phyloP scores from a whole-genome alignment of 2,888 invertebrate species.

The Xestia sexstrigata region DNA sequence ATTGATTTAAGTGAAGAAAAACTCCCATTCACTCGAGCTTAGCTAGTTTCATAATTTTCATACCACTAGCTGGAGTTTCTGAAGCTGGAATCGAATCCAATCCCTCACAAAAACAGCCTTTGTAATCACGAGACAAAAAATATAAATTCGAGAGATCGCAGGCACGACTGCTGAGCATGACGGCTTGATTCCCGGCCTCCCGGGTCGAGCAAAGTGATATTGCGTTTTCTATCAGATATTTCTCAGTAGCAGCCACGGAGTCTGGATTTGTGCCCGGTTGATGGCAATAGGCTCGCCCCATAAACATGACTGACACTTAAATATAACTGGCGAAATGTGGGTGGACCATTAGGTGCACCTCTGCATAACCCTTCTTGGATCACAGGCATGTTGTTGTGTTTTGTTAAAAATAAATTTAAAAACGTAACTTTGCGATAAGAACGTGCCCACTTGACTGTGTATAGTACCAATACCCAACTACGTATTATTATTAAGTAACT shows the following conservation, averaged over 20 bases:
- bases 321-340: neutral
- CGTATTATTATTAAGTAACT: slow-evolving; percentile 4
- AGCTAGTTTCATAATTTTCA: too few species aligned
- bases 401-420: neutral
- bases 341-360: neutral
- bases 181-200: neutral
- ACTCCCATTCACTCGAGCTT: too few species aligned
- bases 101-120: too few species aligned
- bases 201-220: neutral
- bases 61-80: too few species aligned
- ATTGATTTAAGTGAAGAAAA: too few species aligned
- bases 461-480: neutral
- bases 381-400: neutral
- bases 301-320: neutral
- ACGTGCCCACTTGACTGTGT: neutral
- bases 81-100: too few species aligned
- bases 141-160: neutral
- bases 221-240: neutral
- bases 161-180: neutral
- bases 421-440: neutral
- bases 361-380: neutral
- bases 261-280: neutral
- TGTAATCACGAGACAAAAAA: too few species aligned
- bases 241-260: neutral
- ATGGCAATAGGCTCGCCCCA: neutral